These are phyloP conservation scores for Aspiorhynchus laticeps DNA, from an alignment of 2,113 vertebrate genomes.

Conservation along the genomic window DNA sequence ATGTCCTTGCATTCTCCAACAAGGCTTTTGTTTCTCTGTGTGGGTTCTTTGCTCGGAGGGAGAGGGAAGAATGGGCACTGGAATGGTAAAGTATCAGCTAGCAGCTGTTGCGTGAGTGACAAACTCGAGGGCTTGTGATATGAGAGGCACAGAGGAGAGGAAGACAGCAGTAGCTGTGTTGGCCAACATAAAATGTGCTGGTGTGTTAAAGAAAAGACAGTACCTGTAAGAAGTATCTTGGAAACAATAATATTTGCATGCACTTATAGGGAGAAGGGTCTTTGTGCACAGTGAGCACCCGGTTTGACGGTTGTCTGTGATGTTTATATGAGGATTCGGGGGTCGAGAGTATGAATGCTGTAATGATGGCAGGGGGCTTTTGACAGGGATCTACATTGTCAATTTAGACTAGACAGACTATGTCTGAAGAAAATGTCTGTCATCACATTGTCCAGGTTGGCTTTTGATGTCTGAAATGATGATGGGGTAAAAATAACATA, in stretches of 20 bases:
- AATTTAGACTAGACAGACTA: not conserved
- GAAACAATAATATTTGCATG: constrained; percentile 7
- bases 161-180: constrained; percentile 79
- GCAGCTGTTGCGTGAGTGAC: constrained; percentile 89
- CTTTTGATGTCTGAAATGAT: constrained; percentile 39
- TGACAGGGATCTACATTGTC: constrained; percentile 38
- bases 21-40: constrained; percentile 71
- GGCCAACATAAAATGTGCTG: constrained; percentile 63
- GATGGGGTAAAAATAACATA: constrained; percentile 17
- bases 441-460: not conserved
- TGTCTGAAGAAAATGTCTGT: constrained; percentile 42
- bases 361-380: constrained; percentile 2
- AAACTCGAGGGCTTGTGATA: constrained; percentile 84
- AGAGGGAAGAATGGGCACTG: constrained; percentile 68
- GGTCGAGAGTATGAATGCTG: not conserved
- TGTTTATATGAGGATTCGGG: not conserved
- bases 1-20: constrained; percentile 76
- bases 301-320: not conserved
- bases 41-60: constrained; percentile 59
- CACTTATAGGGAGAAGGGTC: not conserved
- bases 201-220: constrained; percentile 55
- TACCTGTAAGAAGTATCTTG: constrained; percentile 61
- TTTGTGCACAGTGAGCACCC: not conserved
- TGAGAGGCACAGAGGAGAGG: constrained; percentile 74
- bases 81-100: constrained; percentile 78